Conservation (phyloP, 2,113 vertebrate genomes). For the Cettia cetti region DNA sequence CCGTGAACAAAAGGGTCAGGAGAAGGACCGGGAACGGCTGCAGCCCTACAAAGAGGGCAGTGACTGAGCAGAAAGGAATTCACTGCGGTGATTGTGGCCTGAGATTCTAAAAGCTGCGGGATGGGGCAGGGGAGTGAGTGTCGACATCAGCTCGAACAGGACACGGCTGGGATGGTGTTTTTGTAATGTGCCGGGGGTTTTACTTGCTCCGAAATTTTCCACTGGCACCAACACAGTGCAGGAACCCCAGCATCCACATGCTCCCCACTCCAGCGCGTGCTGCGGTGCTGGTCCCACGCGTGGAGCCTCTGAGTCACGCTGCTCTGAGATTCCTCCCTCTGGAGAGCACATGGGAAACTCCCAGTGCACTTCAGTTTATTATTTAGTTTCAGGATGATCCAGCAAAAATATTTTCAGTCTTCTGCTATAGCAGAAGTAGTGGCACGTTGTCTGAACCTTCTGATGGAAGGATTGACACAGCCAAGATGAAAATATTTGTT, state of each 20-base stretch:
- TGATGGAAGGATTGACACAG: not conserved
- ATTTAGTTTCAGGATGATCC: not conserved
- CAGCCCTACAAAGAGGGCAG: not conserved
- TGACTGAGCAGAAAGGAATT: not conserved
- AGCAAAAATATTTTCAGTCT: not conserved
- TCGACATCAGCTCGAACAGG: not conserved
- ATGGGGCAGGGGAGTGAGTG: not conserved
- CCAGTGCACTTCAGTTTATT: not conserved
- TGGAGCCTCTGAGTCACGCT: not conserved
- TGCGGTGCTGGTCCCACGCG: not conserved
- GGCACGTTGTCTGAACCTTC: not conserved
- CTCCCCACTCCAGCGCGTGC: rapidly evolving
- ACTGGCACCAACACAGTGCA: rapidly evolving
- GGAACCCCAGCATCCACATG: not conserved
- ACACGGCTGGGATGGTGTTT: not conserved
- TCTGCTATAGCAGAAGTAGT: not conserved
- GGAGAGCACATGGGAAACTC: not conserved
- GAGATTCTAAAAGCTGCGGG: not conserved
- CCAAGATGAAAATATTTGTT: not conserved
- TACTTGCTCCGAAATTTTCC: not conserved
- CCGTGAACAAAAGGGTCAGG: not conserved
- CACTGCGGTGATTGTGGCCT: not conserved
- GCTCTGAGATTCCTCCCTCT: not conserved
- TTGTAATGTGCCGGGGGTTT: not conserved
- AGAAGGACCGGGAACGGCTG: not conserved